These are phyloP conservation scores for Papilio gigon DNA, from an alignment of 2,888 invertebrate species.

Conservation along the genomic window DNA sequence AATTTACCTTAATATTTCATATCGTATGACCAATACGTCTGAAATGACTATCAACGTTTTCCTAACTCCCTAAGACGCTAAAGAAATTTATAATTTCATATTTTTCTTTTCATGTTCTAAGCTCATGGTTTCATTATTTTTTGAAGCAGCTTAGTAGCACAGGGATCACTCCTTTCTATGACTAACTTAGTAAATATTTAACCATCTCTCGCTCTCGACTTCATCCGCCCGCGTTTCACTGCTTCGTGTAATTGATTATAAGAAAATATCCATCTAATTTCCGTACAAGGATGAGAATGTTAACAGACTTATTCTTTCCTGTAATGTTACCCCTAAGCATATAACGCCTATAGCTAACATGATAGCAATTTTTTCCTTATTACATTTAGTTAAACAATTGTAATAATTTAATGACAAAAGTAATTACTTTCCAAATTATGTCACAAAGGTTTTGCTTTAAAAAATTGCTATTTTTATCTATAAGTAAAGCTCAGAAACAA, in stretches of 20 bases:
- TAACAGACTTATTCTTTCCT: not conserved
- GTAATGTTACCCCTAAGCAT: not conserved
- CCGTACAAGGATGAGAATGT: not conserved
- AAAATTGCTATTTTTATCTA: constrained; percentile 5
- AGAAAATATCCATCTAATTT: too few relatives aligned
- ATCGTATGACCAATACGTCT: too few relatives aligned
- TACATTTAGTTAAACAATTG: not conserved
- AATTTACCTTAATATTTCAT: not conserved
- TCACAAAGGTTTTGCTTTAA: not conserved
- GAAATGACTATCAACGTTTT: too few relatives aligned
- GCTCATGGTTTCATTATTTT: too few relatives aligned
- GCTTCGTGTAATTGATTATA: too few relatives aligned
- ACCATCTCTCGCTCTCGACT: too few relatives aligned
- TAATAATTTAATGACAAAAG: not conserved
- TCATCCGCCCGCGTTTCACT: too few relatives aligned
- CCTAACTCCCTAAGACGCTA: too few relatives aligned
- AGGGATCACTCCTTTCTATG: too few relatives aligned
- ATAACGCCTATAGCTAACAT: not conserved
- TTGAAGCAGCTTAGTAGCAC: too few relatives aligned
- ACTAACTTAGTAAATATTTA: too few relatives aligned
- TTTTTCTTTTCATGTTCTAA: too few relatives aligned
- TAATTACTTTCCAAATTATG: not conserved
- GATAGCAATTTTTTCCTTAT: not conserved
- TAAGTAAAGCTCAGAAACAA: not conserved
- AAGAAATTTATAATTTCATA: not conserved